phyloP scores from a whole-genome alignment of 2,797 vertebrate genomes.

The Alauda arvensis region DNA sequence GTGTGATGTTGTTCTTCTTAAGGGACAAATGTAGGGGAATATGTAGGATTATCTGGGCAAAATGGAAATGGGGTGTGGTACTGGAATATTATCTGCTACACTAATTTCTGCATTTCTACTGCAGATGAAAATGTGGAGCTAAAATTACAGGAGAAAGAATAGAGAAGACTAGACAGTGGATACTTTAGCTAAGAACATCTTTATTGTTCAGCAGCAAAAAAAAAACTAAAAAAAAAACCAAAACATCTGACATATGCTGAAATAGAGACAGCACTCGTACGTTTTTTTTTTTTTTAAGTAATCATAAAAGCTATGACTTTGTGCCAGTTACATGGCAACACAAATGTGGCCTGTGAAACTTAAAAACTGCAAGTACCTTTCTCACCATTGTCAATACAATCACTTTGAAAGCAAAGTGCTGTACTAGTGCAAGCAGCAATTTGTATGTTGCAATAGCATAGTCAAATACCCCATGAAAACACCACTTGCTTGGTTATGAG shows the following conservation, averaged over 20 bases:
- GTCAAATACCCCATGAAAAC: not conserved
- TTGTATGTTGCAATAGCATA: fast-evolving
- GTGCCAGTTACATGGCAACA: not conserved
- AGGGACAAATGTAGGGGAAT: not conserved
- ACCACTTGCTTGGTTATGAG: fast-evolving
- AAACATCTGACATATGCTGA: not conserved
- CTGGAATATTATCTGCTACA: not conserved
- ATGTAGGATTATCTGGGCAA: not conserved
- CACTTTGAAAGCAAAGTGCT: not conserved
- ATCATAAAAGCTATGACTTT: not conserved
- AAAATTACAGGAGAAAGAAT: not conserved
- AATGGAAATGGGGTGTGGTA: not conserved
- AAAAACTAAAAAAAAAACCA: not conserved
- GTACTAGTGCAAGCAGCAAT: not conserved
- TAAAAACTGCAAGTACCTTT: not conserved
- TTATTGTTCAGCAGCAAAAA: not conserved
- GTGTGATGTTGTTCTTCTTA: not conserved
- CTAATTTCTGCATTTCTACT: not conserved
- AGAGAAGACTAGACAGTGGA: not conserved
- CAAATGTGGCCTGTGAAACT: not conserved
- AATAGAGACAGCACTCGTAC: not conserved
- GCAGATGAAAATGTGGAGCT: not conserved
- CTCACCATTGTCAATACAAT: not conserved
- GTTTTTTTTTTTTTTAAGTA: not conserved
- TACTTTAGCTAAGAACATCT: not conserved